Percentiles rank a stretch among this genome's conserved stretches.
Evolutionary conservation across 2,113 vertebrate species (phyloP).

Genomic region (Cochlearius cochlearius): DNA sequence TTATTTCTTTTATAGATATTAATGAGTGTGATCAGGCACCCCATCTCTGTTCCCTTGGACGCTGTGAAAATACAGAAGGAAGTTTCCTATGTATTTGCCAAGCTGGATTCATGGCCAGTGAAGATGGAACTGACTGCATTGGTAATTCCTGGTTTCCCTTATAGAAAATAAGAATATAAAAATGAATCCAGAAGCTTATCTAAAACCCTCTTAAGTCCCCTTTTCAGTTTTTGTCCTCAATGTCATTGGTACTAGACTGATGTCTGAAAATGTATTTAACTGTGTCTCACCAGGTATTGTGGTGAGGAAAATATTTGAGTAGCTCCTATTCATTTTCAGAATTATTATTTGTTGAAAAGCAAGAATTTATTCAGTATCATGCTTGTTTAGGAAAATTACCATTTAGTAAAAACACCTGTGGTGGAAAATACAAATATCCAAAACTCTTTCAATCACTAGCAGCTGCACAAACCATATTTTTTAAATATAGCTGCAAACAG

Average conservation of each 20-base stretch:
- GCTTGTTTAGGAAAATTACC: background rate
- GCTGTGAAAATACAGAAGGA: conserved; percentile 88
- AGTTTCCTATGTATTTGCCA: conserved; percentile 88
- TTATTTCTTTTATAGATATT: conserved; percentile 77
- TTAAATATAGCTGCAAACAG: background rate
- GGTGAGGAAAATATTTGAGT: background rate
- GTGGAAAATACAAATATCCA: background rate
- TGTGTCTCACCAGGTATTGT: background rate
- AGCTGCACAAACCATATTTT: background rate
- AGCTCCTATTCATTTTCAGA: background rate
- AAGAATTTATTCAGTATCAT: background rate
- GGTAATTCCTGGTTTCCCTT: conserved; percentile 72
- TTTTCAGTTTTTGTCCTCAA: background rate
- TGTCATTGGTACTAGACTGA: background rate
- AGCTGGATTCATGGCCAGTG: conserved; percentile 80
- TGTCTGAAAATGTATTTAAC: background rate
- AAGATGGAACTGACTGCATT: conserved; percentile 81
- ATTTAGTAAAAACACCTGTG: background rate
- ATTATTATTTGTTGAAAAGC: background rate
- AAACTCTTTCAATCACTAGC: background rate
- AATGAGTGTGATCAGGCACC: conserved; percentile 82
- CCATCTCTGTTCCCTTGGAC: conserved; percentile 83
- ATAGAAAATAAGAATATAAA: background rate
- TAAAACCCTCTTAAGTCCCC: background rate
- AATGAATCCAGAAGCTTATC: background rate